These are phyloP conservation scores for Drosophila affinis DNA, from an alignment of 2,888 invertebrate genomes.

Conservation along the genomic window DNA sequence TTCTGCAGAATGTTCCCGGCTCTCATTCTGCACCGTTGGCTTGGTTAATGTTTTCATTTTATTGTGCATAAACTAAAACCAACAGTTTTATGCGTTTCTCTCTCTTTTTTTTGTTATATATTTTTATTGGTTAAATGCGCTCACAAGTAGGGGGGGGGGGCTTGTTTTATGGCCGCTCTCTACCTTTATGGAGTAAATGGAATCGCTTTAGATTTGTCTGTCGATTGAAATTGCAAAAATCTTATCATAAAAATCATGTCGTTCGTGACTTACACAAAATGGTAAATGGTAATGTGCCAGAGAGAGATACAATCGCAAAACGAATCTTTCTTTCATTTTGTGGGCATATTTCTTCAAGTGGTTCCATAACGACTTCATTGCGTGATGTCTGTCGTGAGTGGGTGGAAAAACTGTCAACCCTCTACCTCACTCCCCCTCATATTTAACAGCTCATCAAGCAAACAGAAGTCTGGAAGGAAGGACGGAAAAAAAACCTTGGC, in stretches of 20 bases:
- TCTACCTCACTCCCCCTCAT: constrained; percentile 19
- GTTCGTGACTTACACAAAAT: constrained; percentile 41
- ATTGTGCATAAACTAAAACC: constrained; percentile 64
- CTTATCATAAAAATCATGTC: constrained; percentile 59
- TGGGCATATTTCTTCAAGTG: constrained; percentile 63
- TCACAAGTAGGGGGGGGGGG: not conserved
- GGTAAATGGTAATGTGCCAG: constrained; percentile 14
- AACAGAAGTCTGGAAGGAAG: constrained; percentile 17
- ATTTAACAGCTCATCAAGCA: constrained; percentile 70
- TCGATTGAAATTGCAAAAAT: constrained; percentile 66
- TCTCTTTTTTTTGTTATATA: constrained; percentile 6
- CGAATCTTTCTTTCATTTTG: constrained; percentile 42
- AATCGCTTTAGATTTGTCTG: constrained; percentile 21
- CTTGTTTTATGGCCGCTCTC: constrained; percentile 24
- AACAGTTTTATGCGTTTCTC: constrained; percentile 57
- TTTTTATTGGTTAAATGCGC: constrained; percentile 57
- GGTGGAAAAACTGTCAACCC: constrained; percentile 45
- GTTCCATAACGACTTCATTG: constrained; percentile 48
- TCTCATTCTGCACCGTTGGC: constrained; percentile 16
- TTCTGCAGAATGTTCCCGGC: constrained; percentile 25
- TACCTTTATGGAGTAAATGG: constrained; percentile 14
- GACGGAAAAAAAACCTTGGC: constrained; percentile 42
- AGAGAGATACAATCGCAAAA: constrained; percentile 27
- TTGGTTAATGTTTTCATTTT: constrained; percentile 60
- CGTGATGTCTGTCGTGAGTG: constrained; percentile 36